A percentile compares a stretch with the other conserved stretches of the same genome.
Conservation (phyloP, 53 echinoderm and acorn worm genomes). For the Arbacia lixula region DNA sequence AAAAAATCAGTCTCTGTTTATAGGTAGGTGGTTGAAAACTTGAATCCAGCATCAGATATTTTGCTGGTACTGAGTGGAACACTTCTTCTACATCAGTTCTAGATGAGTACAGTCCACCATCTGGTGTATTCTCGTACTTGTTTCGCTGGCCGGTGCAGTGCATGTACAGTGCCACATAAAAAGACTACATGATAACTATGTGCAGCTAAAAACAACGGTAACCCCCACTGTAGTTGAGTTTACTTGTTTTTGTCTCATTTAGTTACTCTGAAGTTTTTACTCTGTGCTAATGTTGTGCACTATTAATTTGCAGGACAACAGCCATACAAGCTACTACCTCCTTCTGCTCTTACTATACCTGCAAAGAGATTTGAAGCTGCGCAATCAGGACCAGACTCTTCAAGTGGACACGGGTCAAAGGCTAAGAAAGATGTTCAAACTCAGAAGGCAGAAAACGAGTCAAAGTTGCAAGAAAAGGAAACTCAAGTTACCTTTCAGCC, state of each 20-base stretch:
- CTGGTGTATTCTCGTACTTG: too few relatives aligned
- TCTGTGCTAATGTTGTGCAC: background rate
- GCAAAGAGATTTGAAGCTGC: background rate
- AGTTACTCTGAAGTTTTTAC: background rate
- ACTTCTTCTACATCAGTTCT: background rate
- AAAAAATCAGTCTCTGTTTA: too few relatives aligned
- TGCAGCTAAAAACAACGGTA: too few relatives aligned
- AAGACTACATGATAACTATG: too few relatives aligned
- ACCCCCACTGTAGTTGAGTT: too few relatives aligned
- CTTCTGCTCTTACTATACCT: slow-evolving; percentile 27
- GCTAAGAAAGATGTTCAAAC: slow-evolving; percentile 8
- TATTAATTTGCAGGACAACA: background rate
- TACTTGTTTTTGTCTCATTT: background rate
- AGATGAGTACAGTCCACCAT: too few relatives aligned
- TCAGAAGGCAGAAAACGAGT: background rate
- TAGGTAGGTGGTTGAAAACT: background rate
- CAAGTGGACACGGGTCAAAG: background rate
- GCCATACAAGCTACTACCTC: slow-evolving; percentile 31
- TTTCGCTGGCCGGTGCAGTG: too few relatives aligned
- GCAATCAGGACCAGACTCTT: background rate
- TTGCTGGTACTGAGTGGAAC: background rate
- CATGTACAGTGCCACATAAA: too few relatives aligned
- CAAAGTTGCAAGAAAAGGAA: slow-evolving; percentile 19
- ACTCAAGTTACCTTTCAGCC: background rate
- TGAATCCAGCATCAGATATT: background rate